Evolutionary conservation across 2,797 vertebrate species (phyloP).

Genomic region (Sebastes iracundus): DNA sequence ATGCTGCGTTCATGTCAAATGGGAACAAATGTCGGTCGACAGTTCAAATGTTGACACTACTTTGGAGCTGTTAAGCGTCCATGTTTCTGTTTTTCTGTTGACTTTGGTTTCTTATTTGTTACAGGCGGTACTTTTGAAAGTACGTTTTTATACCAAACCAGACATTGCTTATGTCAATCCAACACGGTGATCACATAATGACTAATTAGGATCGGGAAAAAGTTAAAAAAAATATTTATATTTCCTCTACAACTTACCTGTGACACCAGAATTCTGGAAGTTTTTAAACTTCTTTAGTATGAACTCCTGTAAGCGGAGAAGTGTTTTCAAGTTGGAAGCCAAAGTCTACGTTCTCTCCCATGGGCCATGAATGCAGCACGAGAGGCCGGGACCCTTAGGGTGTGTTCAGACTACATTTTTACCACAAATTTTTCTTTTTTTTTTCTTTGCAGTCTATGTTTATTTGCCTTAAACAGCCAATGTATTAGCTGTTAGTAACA

Average conservation of each 20-base stretch:
- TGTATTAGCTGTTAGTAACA: not conserved
- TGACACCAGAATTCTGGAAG: not conserved
- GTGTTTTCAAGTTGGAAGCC: not conserved
- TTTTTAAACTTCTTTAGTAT: not conserved
- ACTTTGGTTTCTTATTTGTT: not conserved
- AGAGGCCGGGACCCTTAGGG: constrained; percentile 2
- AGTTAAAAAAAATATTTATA: not conserved
- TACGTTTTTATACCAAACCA: constrained; percentile 13
- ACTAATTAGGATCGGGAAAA: not conserved
- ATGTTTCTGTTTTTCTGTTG: not conserved
- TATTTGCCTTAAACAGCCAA: not conserved
- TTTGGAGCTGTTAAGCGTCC: too few species aligned
- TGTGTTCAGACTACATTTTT: constrained; percentile 14
- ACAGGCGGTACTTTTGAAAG: not conserved
- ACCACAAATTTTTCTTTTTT: not conserved
- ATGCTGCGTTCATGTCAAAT: constrained; percentile 51
- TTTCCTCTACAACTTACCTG: not conserved
- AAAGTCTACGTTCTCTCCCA: not conserved
- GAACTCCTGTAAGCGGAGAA: not conserved
- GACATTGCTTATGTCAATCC: constrained; percentile 5
- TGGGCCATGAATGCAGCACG: constrained; percentile 47
- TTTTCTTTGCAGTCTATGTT: not conserved
- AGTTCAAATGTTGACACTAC: not conserved
- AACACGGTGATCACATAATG: not conserved
- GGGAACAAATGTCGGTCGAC: not conserved